Evolutionary conservation across 2,797 vertebrate species (phyloP), one percentile per base, ranked within the genome.

Genomic region (Momotus momota): DNA sequence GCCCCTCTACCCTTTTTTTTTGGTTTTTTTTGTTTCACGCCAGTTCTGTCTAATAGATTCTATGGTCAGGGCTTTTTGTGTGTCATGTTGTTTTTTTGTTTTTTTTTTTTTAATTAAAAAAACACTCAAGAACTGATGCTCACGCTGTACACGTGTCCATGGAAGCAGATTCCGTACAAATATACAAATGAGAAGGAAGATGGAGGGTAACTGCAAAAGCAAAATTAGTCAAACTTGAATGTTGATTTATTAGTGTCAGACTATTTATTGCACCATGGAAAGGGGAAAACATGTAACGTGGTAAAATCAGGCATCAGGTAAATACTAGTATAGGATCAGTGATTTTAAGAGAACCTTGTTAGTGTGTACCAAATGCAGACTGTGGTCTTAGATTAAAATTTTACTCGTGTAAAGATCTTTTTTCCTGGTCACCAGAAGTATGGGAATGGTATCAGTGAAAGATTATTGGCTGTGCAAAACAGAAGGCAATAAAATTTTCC

Each of bases 141-240:
- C 52, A 57, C 10, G 22, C 38, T 8, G 7, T 86, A 38, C 21
- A 21, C 0, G 0, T 7, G 10, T 40, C 33, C 4, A 0, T 65
- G 64, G 27, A 82, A 69, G 20, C 38, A 61, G 9, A 25, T 84
- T 91, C 51, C 33, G 3, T 78, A 48, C 17, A 49, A 71, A 49
- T 54, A 61, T 4, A 40, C 7, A 45, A 33, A 46, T 64, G n/a
- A 78, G 33, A 77, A 60, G 17, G n/a, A 7, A 2, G 10, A 19
- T 0, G 3, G 13, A 7, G 5, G 14, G 21, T 48, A 61, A 61
- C 18, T 72, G n/a, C 54, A 82, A 73, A 88, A 88, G 29, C 22
- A 80, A 80, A 86, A 74, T 43, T 11, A 81, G 22, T 84, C 22
- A 6, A 41, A 52, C 17, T 54, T 38, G 29, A 49, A 48, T 11